phyloP scores from a whole-genome alignment of 2,113 vertebrate genomes.

The Rhagologus leucostigma region DNA sequence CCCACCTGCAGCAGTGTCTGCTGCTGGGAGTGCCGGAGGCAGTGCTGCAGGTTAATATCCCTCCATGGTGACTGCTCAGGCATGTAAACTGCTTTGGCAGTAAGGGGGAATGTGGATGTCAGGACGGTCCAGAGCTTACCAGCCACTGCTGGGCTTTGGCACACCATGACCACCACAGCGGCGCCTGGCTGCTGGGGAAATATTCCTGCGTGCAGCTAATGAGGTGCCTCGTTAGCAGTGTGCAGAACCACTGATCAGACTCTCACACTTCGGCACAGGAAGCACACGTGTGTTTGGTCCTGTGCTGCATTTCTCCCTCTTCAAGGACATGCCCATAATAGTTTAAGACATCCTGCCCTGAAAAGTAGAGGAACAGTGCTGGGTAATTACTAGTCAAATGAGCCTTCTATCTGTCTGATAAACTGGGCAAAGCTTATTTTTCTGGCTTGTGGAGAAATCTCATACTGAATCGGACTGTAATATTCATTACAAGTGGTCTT shows the following conservation, averaged over 20 bases:
- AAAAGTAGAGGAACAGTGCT: not conserved
- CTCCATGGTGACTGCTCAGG: not conserved
- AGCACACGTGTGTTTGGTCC: rapidly evolving
- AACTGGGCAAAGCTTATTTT: not conserved
- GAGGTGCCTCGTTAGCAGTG: not conserved
- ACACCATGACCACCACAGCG: not conserved
- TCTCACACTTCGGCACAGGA: not conserved
- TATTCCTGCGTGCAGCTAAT: not conserved
- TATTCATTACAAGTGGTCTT: not conserved
- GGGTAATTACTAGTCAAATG: not conserved
- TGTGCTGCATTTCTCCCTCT: not conserved
- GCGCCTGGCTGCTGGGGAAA: not conserved
- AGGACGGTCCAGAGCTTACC: not conserved
- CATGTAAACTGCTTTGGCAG: not conserved
- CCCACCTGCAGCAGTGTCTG: not conserved
- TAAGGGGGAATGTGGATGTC: not conserved
- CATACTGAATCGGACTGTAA: not conserved
- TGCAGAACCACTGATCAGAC: not conserved
- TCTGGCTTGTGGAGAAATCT: not conserved
- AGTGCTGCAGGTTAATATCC: not conserved
- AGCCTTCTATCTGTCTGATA: not conserved
- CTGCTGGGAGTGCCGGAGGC: not conserved
- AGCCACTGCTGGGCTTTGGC: not conserved
- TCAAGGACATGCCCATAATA: not conserved
- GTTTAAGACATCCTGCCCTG: not conserved